A percentile compares a stretch with the other conserved stretches of the same genome.
Evolutionary conservation across 2,113 vertebrate genomes (phyloP).

Genomic region (Pseudonaja textilis): DNA sequence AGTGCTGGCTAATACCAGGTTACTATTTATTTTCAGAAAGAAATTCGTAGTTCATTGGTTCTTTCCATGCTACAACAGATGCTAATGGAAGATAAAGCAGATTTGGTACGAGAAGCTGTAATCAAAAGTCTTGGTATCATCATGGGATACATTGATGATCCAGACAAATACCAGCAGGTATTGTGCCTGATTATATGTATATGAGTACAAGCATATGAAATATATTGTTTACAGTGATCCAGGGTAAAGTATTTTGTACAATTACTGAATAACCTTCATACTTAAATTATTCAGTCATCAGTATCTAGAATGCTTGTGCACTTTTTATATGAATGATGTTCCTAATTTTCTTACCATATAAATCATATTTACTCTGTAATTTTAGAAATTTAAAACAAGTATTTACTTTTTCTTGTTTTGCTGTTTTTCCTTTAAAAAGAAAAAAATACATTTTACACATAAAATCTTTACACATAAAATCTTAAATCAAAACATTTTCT

Average conservation of each 20-base stretch:
- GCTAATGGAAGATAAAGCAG: conserved; percentile 96
- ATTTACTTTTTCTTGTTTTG: not conserved
- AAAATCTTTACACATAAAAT: no score
- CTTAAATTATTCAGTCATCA: not conserved
- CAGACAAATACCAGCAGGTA: conserved; percentile 97
- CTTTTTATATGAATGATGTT: not conserved
- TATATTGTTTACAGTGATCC: no score
- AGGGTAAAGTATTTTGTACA: not conserved
- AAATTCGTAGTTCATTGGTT: conserved; percentile 96
- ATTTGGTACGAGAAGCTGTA: conserved; percentile 97
- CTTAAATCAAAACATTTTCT: not conserved
- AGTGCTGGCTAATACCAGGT: conserved; percentile 35
- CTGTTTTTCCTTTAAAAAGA: not conserved
- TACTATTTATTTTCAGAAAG: conserved; percentile 79
- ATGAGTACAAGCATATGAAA: not conserved
- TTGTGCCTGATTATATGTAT: conserved; percentile 19
- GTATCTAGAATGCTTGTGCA: not conserved
- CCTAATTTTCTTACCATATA: not conserved
- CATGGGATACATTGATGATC: conserved; percentile 97
- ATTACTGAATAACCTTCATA: not conserved
- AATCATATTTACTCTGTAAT: not conserved
- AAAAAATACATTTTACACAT: no score
- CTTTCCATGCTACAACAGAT: conserved; percentile 99
- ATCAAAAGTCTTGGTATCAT: conserved; percentile 98
- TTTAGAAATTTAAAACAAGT: not conserved